Evolutionary conservation across 2,888 invertebrate species (phyloP).

Genomic region (Tubulanus polymorphus): DNA sequence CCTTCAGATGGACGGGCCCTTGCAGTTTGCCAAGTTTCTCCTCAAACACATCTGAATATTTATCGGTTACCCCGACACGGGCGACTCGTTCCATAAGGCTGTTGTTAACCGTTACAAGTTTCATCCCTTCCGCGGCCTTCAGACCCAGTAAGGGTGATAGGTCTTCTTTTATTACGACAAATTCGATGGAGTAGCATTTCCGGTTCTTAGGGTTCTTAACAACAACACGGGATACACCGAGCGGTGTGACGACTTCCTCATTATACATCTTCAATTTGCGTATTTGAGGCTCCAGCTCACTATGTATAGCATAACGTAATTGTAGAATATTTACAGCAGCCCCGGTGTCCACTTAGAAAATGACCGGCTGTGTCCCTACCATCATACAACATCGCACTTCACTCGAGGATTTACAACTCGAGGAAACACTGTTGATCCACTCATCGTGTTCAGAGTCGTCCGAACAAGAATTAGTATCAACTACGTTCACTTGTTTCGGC

Average conservation of each 20-base stretch:
- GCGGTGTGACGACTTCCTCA: neutral
- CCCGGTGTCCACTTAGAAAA: conserved; percentile 15
- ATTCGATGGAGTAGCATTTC: neutral
- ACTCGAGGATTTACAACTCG: neutral
- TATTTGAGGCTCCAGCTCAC: neutral
- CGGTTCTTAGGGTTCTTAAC: neutral
- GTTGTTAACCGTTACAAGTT: neutral
- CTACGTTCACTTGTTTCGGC: no score
- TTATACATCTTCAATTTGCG: neutral
- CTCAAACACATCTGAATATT: conserved; percentile 1
- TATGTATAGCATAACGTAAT: conserved; percentile 1
- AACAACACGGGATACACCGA: neutral
- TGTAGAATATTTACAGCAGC: conserved; percentile 12
- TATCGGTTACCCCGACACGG: neutral
- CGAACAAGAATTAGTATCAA: neutral
- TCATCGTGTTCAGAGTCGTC: neutral
- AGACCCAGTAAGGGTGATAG: neutral
- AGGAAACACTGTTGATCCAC: neutral
- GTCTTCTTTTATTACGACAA: neutral
- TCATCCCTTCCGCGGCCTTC: neutral
- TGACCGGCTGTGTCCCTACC: conserved; percentile 1
- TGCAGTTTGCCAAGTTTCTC: neutral
- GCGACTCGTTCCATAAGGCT: neutral
- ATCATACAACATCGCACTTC: neutral
- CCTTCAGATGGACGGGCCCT: neutral